Evolutionary conservation across 2,113 vertebrate genomes (phyloP).

Genomic region (Crotalus helleri): DNA sequence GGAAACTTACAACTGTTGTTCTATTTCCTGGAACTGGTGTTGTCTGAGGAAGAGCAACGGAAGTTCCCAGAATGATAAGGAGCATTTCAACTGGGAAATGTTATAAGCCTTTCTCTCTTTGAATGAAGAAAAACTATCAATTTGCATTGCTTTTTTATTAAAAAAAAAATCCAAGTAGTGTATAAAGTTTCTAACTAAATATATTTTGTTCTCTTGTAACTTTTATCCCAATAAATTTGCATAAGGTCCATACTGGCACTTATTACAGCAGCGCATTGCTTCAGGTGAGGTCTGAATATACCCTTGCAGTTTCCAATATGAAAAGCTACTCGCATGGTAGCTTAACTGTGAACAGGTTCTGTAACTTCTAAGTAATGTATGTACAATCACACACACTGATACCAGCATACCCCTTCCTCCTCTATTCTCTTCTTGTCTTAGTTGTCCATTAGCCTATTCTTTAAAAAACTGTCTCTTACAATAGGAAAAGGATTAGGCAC

Average conservation of each 20-base stretch:
- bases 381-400: neutral
- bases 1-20: neutral
- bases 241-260: neutral
- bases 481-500: neutral
- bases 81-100: neutral
- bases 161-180: neutral
- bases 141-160: neutral
- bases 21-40: neutral
- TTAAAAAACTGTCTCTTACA: neutral
- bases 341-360: neutral
- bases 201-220: neutral
- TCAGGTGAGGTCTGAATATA: neutral
- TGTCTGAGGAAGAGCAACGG: neutral
- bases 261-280: neutral
- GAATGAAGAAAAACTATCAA: neutral
- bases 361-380: neutral
- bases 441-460: neutral
- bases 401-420: neutral
- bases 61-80: neutral
- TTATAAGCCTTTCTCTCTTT: neutral
- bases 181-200: neutral
- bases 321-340: neutral
- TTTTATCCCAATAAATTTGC: neutral
- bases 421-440: neutral
- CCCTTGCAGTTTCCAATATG: neutral